Evolutionary conservation across 2,888 invertebrate species (phyloP).

Genomic region (Mythimna impura): DNA sequence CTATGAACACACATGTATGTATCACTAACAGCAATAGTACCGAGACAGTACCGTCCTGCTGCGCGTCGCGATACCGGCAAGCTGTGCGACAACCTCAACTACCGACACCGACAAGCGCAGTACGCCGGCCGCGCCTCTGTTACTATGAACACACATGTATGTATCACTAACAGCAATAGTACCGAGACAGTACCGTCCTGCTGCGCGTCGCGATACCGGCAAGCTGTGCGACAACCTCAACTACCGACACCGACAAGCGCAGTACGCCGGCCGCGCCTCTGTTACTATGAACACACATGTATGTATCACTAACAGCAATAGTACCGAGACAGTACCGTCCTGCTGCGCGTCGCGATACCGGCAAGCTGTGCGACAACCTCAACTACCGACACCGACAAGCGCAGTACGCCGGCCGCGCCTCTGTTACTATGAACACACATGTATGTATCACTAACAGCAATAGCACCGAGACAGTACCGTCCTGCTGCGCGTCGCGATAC

Average conservation of each 20-base stretch:
- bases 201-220: no score
- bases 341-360: no score
- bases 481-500: no score
- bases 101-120: conserved; percentile 98
- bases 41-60: no score
- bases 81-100: conserved; percentile 98
- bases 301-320: no score
- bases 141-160: conserved; percentile 98
- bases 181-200: no score
- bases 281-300: conserved; percentile 98
- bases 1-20: conserved; percentile 98
- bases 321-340: no score
- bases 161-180: no score
- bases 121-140: conserved; percentile 99
- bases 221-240: conserved; percentile 97
- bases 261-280: conserved; percentile 98
- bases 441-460: conserved; percentile 91
- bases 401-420: conserved; percentile 98
- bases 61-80: no score
- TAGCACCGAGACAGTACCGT: no score
- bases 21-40: no score
- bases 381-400: conserved; percentile 99
- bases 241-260: conserved; percentile 98
- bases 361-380: conserved; percentile 96
- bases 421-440: conserved; percentile 98